Evolutionary conservation across 2,113 vertebrate species (phyloP).

Genomic region (Pachypanchax playfairii): DNA sequence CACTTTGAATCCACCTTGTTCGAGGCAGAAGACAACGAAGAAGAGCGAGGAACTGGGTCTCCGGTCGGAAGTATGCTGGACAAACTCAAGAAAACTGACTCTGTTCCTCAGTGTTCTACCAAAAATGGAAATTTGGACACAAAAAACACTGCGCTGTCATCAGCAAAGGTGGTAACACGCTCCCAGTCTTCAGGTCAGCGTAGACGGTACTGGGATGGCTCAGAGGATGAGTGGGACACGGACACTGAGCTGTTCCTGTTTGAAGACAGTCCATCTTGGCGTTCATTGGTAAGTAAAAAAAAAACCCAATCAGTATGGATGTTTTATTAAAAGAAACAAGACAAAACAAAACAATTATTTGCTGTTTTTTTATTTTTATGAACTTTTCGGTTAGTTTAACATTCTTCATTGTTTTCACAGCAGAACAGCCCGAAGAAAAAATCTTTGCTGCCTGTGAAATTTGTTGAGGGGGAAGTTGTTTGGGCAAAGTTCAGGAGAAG

Average conservation of each 20-base stretch:
- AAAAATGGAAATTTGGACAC: conserved; percentile 13
- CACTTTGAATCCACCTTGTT: conserved; percentile 82
- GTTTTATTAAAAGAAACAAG: too few relatives aligned
- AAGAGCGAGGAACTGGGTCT: not conserved
- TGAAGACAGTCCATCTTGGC: conserved; percentile 47
- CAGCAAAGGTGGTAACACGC: conserved; percentile 61
- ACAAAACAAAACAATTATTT: too few relatives aligned
- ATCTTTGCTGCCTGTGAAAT: conserved; percentile 84
- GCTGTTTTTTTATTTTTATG: not conserved
- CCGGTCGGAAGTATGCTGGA: conserved; percentile 20
- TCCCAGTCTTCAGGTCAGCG: conserved; percentile 69
- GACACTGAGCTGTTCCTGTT: conserved; percentile 64
- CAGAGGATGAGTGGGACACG: conserved; percentile 74
- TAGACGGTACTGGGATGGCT: conserved; percentile 65
- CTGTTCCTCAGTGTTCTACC: conserved; percentile 2
- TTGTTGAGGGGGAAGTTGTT: conserved; percentile 91
- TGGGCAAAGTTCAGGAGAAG: conserved; percentile 97
- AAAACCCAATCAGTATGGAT: too few relatives aligned
- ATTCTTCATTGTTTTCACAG: conserved; percentile 53
- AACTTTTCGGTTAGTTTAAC: not conserved
- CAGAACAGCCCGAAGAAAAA: conserved; percentile 84
- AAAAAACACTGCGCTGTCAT: conserved; percentile 1
- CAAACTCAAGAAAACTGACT: conserved; percentile 1
- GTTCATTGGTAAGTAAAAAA: conserved; percentile 73
- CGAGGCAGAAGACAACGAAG: conserved; percentile 72